These are phyloP conservation scores for Gymnodraco acuticeps DNA, from an alignment of 2,797 vertebrate species.

Conservation along the genomic window DNA sequence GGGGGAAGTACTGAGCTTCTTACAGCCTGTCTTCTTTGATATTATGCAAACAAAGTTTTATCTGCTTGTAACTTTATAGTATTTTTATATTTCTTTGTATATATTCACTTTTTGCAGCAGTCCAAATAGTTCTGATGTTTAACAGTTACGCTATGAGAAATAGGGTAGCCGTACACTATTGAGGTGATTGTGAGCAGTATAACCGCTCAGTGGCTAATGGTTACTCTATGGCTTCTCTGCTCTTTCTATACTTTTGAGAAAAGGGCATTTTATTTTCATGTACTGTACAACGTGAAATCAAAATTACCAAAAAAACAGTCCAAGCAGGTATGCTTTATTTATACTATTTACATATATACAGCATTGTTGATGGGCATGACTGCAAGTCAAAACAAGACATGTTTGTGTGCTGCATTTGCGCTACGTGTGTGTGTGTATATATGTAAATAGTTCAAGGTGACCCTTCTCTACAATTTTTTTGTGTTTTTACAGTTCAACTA, in stretches of 20 bases:
- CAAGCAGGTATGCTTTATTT: slow-evolving; percentile 24
- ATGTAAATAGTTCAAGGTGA: slow-evolving; percentile 27
- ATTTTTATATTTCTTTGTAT: slow-evolving; percentile 23
- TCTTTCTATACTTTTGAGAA: not conserved
- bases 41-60: slow-evolving; percentile 32
- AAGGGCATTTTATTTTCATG: not conserved
- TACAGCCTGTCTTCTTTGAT: not conserved
- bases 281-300: not conserved
- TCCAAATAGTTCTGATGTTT: slow-evolving; percentile 35
- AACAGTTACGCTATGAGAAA: slow-evolving; percentile 41
- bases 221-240: not conserved
- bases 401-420: slow-evolving; percentile 6
- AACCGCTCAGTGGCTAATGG: not conserved
- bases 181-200: not conserved
- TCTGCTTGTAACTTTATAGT: slow-evolving; percentile 44
- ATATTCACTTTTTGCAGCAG: slow-evolving; percentile 26
- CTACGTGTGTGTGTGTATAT: not conserved
- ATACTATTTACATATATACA: slow-evolving; percentile 32
- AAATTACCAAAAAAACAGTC: not conserved
- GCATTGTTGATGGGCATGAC: not conserved
- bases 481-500: not conserved
- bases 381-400: slow-evolving; percentile 4
- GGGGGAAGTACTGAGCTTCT: slow-evolving; percentile 74
- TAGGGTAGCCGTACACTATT: not conserved
- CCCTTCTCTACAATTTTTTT: not conserved